Evolutionary conservation across 1,140 invertebrate genomes (phyloP), one percentile per base, ranked within the genome.

Genomic region (Caenorhabditis inopinata): DNA sequence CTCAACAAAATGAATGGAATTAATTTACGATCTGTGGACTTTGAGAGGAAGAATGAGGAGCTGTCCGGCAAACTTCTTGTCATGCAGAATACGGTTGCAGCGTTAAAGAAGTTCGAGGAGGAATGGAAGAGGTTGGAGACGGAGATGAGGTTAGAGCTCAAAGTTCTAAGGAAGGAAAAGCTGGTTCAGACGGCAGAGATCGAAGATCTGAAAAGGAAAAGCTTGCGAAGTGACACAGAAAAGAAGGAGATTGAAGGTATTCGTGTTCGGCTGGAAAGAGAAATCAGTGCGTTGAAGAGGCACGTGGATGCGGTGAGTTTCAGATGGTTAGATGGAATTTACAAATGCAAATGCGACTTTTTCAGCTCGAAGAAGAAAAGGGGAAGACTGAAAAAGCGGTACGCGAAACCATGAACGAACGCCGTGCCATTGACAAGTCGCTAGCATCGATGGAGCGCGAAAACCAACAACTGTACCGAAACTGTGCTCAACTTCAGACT

Each of bases 361-460:
- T 82, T 74, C 47, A 82, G 81, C 51, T 82, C 32, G 81, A 82
- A 81, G 79, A 80, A 47, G 81, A 82, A 48, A 80, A 79, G n/a
- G 27, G 42, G 14, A 42, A 79, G 25, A 80, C 62, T 11, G 81
- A 82, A 23, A 46, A 48, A 27, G 77, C 81, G n/a, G 73, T 82
- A 5, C 42, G 51, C 14, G 78, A 80, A 27, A 79, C 78, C 42
- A 32, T 80, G 78, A 38, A 49, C n/a, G 81, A 82, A 29, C 45
- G 81, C 0, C 47, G 47, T 16, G 81, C 78, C 45, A 79, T 82
- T 18, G 81, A 82, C 78, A 82, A 80, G 38, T 82, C 81, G 3
- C 76, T 82, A 1, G 79, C 81, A 5, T 58, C 81, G 21, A 82
- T 82, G 81, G 81, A 82, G 38, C 35, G 78, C 21, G 81, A 82